Evolutionary conservation across 2,113 vertebrate genomes (phyloP).

Genomic region (Astatotilapia flaviijosephi): DNA sequence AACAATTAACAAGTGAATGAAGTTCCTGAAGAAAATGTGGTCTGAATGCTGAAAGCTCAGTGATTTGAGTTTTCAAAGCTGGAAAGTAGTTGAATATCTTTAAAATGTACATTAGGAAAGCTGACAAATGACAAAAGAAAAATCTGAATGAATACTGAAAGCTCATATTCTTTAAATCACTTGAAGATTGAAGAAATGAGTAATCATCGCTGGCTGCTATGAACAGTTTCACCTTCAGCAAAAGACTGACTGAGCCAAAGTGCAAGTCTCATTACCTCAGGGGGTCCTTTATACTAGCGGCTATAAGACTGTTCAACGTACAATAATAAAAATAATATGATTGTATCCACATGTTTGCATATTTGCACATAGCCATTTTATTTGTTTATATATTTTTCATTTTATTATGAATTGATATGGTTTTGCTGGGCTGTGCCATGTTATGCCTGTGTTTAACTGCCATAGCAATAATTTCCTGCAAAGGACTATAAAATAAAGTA

Average conservation of each 20-base stretch:
- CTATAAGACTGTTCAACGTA: neutral
- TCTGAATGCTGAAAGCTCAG: neutral
- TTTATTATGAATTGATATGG: neutral
- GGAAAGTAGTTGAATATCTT: neutral
- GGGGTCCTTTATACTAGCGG: neutral
- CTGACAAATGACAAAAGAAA: neutral
- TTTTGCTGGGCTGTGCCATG: neutral
- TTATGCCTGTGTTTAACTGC: neutral
- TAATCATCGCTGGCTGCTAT: neutral
- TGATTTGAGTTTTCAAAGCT: neutral
- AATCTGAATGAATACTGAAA: neutral
- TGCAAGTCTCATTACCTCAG: neutral
- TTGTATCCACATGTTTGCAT: neutral
- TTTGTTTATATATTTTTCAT: neutral
- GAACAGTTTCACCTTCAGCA: neutral
- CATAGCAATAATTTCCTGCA: neutral
- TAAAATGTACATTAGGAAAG: neutral
- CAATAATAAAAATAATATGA: neutral
- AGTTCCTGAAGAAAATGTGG: neutral
- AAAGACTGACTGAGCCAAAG: neutral
- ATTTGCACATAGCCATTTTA: neutral
- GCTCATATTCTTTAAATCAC: neutral
- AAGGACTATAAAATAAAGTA: neutral
- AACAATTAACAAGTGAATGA: neutral
- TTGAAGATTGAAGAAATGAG: neutral